These are phyloP conservation scores for Nasonia giraulti DNA, from an alignment of 1,140 invertebrate species.

Conservation along the genomic window DNA sequence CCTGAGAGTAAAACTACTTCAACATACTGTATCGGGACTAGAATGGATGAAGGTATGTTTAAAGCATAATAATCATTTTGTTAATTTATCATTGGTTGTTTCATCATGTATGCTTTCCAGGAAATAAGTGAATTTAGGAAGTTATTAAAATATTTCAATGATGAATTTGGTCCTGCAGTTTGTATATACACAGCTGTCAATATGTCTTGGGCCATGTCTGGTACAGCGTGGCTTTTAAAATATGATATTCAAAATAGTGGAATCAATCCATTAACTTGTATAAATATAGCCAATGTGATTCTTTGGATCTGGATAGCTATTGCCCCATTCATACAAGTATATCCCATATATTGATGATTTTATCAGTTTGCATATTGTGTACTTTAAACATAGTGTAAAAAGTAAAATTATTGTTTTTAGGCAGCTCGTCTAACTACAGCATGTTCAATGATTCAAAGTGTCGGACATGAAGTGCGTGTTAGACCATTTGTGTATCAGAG, in stretches of 20 bases:
- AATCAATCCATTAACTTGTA: slow-evolving; percentile 75
- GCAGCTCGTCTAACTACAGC: slow-evolving; percentile 86
- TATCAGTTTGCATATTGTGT: neutral
- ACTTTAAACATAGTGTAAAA: neutral
- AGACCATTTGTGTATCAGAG: slow-evolving; percentile 86
- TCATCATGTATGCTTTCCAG: slow-evolving; percentile 65
- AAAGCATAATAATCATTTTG: neutral
- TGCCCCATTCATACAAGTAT: slow-evolving; percentile 82
- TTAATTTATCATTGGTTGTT: slow-evolving; percentile 15
- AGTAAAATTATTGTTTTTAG: slow-evolving; percentile 72
- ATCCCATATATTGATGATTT: too few relatives aligned
- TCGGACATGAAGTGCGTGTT: slow-evolving; percentile 85
- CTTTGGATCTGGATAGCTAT: slow-evolving; percentile 82
- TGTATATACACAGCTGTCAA: slow-evolving; percentile 85
- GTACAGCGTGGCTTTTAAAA: slow-evolving; percentile 80
- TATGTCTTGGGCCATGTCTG: slow-evolving; percentile 81
- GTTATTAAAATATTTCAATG: slow-evolving; percentile 83
- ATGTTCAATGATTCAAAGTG: slow-evolving; percentile 80
- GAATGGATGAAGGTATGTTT: slow-evolving; percentile 84
- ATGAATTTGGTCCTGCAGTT: slow-evolving; percentile 82
- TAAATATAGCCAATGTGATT: slow-evolving; percentile 79
- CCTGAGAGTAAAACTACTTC: slow-evolving; percentile 81
- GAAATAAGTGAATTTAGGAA: slow-evolving; percentile 86
- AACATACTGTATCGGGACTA: slow-evolving; percentile 80
- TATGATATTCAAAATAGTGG: slow-evolving; percentile 75